Evolutionary conservation across 2,113 vertebrate genomes (phyloP), one percentile per base, ranked within the genome.

Genomic region (Heloderma charlesbogerti): DNA sequence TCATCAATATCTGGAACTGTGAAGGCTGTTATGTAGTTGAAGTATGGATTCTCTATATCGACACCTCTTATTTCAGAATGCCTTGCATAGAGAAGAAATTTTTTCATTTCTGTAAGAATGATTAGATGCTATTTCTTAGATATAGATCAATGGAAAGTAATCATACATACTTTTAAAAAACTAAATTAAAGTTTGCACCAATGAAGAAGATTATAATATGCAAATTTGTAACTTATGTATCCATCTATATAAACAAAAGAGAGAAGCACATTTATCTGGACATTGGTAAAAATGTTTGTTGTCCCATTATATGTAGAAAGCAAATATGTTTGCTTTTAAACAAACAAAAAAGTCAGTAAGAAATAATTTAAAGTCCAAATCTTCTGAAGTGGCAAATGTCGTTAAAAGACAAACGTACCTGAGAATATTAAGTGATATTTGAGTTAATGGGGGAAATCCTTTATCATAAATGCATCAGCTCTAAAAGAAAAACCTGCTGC

Each of bases 1-100:
- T 99, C 98, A 92, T 99, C 99, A n/a, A 99, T 99, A 95, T 99
- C 99, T 20, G 99, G 99, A 67, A 99, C 98, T 0, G 99, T 99
- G 67, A 99, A 98, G 2, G 99, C 98, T 3, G 99, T 99, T 97
- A 99, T 99, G 94, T 99, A 98, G 91, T 99, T 99, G 97, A 99
- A 98, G 92, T 99, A 99, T 0, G 99, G 99, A 94, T 99, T 98
- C 82, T 99, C 99, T n/a, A 99, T 98, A 93, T 99, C 98, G 92
- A 99, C 99, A 0, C 99, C 99, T 84, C 99, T 98, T 94, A 99
- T 99, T 97, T 99, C 99, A 20, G 99, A 99, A 40, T 86, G 98
- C 4, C 99, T 98, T 88, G 98, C 98, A 69, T 99, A 99, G 60
- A 99, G 97, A 72, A 99, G 98, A 95, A 99, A 99, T 90, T 98